Conservation (phyloP, 2,797 vertebrate genomes). For the Parambassis ranga region DNA sequence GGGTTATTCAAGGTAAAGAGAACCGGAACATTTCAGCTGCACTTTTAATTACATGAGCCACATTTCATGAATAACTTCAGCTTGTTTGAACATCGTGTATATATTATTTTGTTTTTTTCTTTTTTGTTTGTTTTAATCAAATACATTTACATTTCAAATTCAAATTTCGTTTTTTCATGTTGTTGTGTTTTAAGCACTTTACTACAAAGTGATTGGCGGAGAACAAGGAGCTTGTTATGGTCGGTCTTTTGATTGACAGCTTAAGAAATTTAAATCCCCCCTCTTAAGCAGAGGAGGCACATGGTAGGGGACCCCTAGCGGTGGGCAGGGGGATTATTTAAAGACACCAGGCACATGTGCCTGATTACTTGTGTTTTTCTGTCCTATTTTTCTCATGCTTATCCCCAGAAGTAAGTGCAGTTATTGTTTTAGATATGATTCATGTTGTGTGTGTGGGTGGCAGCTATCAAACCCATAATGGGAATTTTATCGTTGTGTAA, state of each 20-base stretch:
- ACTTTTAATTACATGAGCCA: not conserved
- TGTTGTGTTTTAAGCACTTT: not conserved
- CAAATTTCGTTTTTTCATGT: too few relatives aligned
- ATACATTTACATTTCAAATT: too few relatives aligned
- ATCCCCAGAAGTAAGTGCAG: not conserved
- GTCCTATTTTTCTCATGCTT: not conserved
- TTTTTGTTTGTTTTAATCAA: not conserved
- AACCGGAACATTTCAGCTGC: not conserved
- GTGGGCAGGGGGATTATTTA: slow-evolving; percentile 46
- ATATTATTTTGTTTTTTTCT: not conserved
- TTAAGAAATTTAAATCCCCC: slow-evolving; percentile 92
- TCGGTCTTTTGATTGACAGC: slow-evolving; percentile 89
- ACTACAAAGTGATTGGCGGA: not conserved
- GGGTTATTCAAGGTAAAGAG: slow-evolving; percentile 46
- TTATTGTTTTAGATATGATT: slow-evolving; percentile 1
- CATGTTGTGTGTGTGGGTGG: not conserved
- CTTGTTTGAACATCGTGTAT: not conserved
- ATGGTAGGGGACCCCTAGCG: slow-evolving; percentile 74
- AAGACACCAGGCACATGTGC: slow-evolving; percentile 31
- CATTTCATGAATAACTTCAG: not conserved
- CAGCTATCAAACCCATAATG: not conserved
- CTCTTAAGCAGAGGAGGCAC: slow-evolving; percentile 72
- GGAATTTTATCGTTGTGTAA: slow-evolving; percentile 31
- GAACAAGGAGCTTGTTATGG: slow-evolving; percentile 76
- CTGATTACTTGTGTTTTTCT: not conserved